Percentiles rank a stretch among this genome's conserved stretches.
Conservation (phyloP, 2,888 invertebrate species). For the Watsonalla binaria region DNA sequence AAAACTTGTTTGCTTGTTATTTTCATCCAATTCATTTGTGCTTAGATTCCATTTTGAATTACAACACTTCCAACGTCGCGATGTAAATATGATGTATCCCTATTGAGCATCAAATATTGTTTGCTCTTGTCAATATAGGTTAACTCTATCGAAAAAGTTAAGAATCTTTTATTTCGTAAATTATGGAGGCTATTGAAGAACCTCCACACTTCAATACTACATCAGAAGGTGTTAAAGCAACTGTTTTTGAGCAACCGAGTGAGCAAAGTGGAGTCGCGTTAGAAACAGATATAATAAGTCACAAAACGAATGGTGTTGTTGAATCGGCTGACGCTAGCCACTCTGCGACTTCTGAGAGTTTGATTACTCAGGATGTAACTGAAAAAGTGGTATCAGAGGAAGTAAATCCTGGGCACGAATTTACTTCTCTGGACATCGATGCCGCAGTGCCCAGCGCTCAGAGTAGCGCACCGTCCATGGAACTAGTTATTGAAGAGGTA, state of each 20-base stretch:
- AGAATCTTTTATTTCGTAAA: constrained; percentile 17
- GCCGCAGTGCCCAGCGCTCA: background rate
- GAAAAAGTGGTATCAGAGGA: constrained; percentile 6
- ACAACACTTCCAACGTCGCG: background rate
- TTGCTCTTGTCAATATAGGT: constrained; percentile 20
- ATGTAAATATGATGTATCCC: background rate
- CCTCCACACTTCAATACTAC: constrained; percentile 30
- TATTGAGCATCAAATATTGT: background rate
- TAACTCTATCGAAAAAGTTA: constrained; percentile 14
- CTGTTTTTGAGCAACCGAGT: constrained; percentile 27
- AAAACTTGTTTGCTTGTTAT: constrained; percentile 21
- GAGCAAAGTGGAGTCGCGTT: constrained; percentile 21
- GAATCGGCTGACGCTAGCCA: constrained; percentile 27
- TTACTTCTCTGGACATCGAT: background rate
- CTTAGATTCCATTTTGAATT: background rate
- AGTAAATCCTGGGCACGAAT: constrained; percentile 8
- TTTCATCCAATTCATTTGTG: constrained; percentile 3
- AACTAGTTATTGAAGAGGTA: background rate
- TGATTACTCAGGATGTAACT: constrained; percentile 2
- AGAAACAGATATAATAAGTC: constrained; percentile 44
- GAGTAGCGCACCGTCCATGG: background rate
- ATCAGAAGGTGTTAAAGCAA: constrained; percentile 39
- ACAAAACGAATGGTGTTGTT: constrained; percentile 60
- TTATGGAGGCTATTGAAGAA: constrained; percentile 38
- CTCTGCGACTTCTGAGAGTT: constrained; percentile 10